phyloP scores from a whole-genome alignment of 2,113 vertebrate genomes.

The Nyctereutes procyonoides region DNA sequence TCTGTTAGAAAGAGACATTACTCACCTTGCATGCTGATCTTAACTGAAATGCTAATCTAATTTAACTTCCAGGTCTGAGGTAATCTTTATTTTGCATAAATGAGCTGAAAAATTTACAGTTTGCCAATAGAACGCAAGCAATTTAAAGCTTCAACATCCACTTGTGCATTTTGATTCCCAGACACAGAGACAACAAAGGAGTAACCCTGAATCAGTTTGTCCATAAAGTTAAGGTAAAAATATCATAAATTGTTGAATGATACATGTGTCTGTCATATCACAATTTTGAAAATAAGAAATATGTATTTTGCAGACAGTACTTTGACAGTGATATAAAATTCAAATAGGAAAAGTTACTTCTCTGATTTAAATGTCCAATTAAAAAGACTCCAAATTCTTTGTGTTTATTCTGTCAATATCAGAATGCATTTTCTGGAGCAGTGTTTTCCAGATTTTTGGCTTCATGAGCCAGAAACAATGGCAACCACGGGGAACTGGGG shows the following conservation, averaged over 20 bases:
- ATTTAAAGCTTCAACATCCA: neutral
- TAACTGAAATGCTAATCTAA: constrained; percentile 64
- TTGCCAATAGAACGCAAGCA: neutral
- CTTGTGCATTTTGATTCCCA: neutral
- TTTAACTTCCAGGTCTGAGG: constrained; percentile 18
- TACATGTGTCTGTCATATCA: neutral
- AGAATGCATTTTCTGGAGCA: neutral
- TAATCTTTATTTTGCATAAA: constrained; percentile 58
- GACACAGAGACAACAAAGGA: neutral
- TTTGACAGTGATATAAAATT: neutral
- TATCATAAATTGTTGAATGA: neutral
- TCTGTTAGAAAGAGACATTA: constrained; percentile 73
- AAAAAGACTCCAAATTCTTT: neutral
- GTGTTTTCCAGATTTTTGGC: neutral
- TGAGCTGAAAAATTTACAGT: constrained; percentile 10
- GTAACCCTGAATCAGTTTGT: neutral
- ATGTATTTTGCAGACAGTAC: neutral
- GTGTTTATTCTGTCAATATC: neutral
- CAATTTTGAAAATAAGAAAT: constrained; percentile 7
- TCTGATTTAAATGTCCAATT: neutral
- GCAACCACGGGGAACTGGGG: neutral
- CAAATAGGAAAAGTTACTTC: neutral
- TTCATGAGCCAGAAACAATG: neutral
- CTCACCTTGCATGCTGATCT: constrained; percentile 70
- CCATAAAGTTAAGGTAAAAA: neutral